Evolutionary conservation across 2,888 invertebrate genomes (phyloP).

Genomic region (Eristalinus aeneus): DNA sequence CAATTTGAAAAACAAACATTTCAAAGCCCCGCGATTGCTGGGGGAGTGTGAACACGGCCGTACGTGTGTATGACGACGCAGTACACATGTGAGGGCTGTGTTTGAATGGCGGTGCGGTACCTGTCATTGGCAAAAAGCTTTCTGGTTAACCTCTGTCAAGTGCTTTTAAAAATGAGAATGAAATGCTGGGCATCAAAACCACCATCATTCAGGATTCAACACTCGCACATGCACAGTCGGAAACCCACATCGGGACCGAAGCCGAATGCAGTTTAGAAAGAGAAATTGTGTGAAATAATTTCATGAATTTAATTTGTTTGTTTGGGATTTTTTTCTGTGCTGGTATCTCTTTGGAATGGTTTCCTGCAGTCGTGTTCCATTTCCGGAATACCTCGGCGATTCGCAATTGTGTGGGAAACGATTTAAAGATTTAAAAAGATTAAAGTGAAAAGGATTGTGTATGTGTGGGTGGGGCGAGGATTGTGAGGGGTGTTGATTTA

Average conservation of each 20-base stretch:
- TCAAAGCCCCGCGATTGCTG: constrained; percentile 11
- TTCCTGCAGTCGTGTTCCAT: background rate
- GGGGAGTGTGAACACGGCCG: no score
- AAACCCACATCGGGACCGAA: background rate
- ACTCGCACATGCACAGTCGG: background rate
- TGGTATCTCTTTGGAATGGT: background rate
- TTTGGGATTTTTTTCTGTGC: background rate
- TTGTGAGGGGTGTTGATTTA: background rate
- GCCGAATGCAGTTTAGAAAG: background rate
- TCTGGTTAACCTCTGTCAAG: constrained; percentile 49
- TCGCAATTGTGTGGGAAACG: background rate
- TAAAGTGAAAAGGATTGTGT: background rate
- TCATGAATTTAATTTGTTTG: constrained; percentile 32
- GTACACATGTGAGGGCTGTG: no score
- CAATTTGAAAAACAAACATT: constrained; percentile 31
- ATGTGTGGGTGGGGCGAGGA: background rate
- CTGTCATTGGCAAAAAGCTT: constrained; percentile 50
- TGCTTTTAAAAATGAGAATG: constrained; percentile 16
- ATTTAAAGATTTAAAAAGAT: background rate
- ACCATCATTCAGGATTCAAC: background rate
- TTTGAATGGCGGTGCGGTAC: no score
- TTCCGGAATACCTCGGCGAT: background rate
- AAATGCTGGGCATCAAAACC: constrained; percentile 6
- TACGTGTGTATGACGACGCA: background rate
- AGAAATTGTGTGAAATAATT: constrained; percentile 27